Percentiles rank a stretch among this genome's conserved stretches.
phyloP scores from a whole-genome alignment of 2,888 invertebrate genomes.

The Trichacis sp. region DNA sequence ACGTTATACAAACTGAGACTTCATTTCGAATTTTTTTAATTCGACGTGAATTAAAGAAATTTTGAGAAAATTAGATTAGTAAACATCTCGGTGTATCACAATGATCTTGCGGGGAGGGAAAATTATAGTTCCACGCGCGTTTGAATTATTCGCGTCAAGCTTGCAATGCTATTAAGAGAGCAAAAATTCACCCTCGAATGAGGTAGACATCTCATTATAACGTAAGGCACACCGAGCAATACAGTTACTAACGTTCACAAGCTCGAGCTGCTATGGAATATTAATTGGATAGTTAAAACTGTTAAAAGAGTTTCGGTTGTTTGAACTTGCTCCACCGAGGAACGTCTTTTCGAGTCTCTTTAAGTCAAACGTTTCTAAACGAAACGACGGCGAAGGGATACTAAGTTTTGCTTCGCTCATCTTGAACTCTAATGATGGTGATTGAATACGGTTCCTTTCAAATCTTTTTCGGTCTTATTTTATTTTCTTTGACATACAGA shows the following conservation, averaged over 20 bases:
- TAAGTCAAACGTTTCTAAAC: not conserved
- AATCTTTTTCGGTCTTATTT: too few species aligned
- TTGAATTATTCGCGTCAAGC: slow-evolving; percentile 63
- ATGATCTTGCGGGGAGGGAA: slow-evolving; percentile 3
- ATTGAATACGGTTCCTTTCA: too few species aligned
- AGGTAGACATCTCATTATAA: slow-evolving; percentile 15
- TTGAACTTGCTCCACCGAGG: slow-evolving; percentile 12
- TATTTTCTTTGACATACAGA: too few species aligned
- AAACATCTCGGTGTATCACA: not conserved
- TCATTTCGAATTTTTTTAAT: too few species aligned
- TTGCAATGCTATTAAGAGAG: slow-evolving; percentile 59
- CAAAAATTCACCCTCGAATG: slow-evolving; percentile 53
- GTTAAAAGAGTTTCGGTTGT: slow-evolving; percentile 49
- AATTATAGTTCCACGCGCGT: slow-evolving; percentile 25
- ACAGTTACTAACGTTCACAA: slow-evolving; percentile 7
- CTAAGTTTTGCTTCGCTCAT: too few species aligned
- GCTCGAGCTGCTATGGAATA: slow-evolving; percentile 43
- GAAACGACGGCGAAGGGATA: not conserved
- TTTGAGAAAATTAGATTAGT: not conserved
- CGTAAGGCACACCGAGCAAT: slow-evolving; percentile 13
- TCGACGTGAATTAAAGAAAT: not conserved
- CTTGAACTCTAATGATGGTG: too few species aligned
- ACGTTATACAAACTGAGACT: too few species aligned
- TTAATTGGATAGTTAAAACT: slow-evolving; percentile 59
- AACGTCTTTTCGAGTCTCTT: slow-evolving; percentile 1